Evolutionary conservation across 2,797 vertebrate species (phyloP), one percentile per base, ranked within the genome.

Genomic region (Oreochromis grahami): DNA sequence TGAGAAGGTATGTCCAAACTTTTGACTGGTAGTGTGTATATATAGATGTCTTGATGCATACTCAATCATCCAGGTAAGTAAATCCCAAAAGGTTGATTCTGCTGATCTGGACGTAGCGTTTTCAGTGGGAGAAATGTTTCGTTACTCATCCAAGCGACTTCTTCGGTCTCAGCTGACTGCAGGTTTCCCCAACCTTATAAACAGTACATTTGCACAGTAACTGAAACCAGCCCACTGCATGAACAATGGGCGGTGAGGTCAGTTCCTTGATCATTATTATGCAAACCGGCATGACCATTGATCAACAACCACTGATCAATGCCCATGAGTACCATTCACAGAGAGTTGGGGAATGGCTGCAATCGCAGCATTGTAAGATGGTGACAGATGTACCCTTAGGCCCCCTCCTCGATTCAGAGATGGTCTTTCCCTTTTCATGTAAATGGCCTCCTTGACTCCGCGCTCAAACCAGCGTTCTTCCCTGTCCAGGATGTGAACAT

Each of bases 281-380:
- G 53, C 53, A 56, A 56, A 56, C 26, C 29, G 55, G 4, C 8
- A 29, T 56, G 1, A 56, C 14, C 3, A 2, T 56, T 56, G 55
- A 56, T 56, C 1, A 56, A 9, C 26, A 9, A 17, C 55, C 55
- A 17, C 55, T 56, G 55, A 56, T 56, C 55, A 56, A 9, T 17
- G 55, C 0, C 26, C 53, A 17, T 56, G 8, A 56, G 55, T 29
- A 29, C 0, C 53, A 56, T 15, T 29, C 53, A 29, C 26, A 56
- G 53, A 56, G 0, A 56, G 26, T 29, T 29, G 29, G 29, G 29
- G 29, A 29, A 29, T 29, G 29, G 29, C 29, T 29, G 29, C 29
- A 29, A 29, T 29, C 29, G 5, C 2, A 29, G 29, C 29, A 29
- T 29, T 56, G 53, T 56, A 3, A 56, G 0, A 29, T 56, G 53